Percentiles rank a stretch among this genome's conserved stretches.
These are phyloP conservation scores for Catajapyx aquilonaris DNA, from an alignment of 1,140 invertebrate species.

Conservation along the genomic window DNA sequence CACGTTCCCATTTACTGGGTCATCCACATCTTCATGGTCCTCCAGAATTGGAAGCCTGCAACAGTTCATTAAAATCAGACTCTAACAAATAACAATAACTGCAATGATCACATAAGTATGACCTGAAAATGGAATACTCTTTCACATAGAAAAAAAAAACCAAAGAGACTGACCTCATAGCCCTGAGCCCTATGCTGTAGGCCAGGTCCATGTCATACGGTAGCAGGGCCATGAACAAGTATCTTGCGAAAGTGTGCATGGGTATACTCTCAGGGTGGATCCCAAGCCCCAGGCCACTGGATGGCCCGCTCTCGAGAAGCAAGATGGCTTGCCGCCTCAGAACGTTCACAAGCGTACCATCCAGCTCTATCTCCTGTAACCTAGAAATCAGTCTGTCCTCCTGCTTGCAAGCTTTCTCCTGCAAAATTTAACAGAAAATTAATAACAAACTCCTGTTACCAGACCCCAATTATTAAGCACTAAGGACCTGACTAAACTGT, in stretches of 20 bases:
- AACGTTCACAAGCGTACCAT: constrained; percentile 39
- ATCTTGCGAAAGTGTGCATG: constrained; percentile 63
- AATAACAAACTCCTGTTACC: not conserved
- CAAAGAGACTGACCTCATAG: constrained; percentile 25
- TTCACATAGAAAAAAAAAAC: constrained; percentile 15
- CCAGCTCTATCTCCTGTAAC: constrained; percentile 51
- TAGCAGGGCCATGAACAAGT: constrained; percentile 50
- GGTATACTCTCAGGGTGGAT: constrained; percentile 56
- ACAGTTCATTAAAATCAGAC: too few species aligned
- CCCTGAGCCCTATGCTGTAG: constrained; percentile 36
- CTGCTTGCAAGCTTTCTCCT: constrained; percentile 46
- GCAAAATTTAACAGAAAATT: constrained; percentile 7
- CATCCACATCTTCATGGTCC: constrained; percentile 41
- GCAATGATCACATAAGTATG: constrained; percentile 2
- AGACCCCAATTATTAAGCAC: not conserved
- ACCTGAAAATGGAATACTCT: not conserved
- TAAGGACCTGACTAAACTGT: not conserved
- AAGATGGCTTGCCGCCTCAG: constrained; percentile 33
- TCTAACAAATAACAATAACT: too few species aligned
- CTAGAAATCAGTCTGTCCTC: constrained; percentile 54
- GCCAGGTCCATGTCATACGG: constrained; percentile 51
- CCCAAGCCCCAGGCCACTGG: constrained; percentile 46
- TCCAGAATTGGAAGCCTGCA: constrained; percentile 50
- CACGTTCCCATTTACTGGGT: constrained; percentile 20
- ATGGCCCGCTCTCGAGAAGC: constrained; percentile 45